Conservation (phyloP, 1,140 invertebrate genomes). For the Drosophila varians region DNA sequence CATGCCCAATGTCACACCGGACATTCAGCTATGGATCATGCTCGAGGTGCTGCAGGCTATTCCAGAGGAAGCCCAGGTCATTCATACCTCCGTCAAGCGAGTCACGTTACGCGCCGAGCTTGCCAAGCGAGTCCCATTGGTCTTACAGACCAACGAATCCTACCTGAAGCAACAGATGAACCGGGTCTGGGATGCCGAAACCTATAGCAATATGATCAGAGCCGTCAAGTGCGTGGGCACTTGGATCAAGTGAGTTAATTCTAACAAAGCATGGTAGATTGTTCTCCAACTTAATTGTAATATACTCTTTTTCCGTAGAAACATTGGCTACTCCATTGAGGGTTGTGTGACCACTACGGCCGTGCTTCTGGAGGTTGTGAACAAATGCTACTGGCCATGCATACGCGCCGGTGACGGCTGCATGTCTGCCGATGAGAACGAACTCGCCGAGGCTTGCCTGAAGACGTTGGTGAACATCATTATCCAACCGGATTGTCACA, state of each 20-base stretch:
- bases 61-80: conserved; percentile 88
- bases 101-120: conserved; percentile 67
- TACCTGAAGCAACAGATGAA: conserved; percentile 70
- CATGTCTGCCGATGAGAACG: conserved; percentile 84
- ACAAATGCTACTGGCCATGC: conserved; percentile 82
- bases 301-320: conserved; percentile 35
- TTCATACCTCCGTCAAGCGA: conserved; percentile 78
- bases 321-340: conserved; percentile 84
- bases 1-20: conserved; percentile 85
- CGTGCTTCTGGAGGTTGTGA: conserved; percentile 74
- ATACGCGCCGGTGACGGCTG: conserved; percentile 79
- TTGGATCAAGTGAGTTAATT: conserved; percentile 85
- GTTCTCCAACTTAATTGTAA: no score
- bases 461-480: conserved; percentile 87
- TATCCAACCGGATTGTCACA: conserved; percentile 85
- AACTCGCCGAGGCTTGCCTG: conserved; percentile 86
- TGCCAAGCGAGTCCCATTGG: conserved; percentile 65
- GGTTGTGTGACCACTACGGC: conserved; percentile 75
- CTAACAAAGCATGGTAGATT: not conserved
- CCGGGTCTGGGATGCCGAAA: conserved; percentile 60
- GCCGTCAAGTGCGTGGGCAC: conserved; percentile 86
- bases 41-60: conserved; percentile 91
- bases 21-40: conserved; percentile 86
- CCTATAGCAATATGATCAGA: conserved; percentile 84
- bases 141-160: conserved; percentile 69